phyloP scores from a whole-genome alignment of 2,888 invertebrate species.

The Adineta ricciae region DNA sequence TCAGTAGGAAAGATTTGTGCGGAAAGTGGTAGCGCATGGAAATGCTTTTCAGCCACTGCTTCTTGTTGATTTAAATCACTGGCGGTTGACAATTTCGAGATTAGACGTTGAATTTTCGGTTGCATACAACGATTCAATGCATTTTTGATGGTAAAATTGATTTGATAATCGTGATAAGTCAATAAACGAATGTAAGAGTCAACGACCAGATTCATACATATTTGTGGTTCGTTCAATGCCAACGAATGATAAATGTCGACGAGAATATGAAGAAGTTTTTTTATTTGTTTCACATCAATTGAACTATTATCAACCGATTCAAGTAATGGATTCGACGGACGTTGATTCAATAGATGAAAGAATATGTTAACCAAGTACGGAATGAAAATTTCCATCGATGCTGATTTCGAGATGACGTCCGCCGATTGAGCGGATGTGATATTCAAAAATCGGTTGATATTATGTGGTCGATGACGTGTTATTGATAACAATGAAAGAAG shows the following conservation, averaged over 20 bases:
- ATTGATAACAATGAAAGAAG: neutral
- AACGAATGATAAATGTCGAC: slow-evolving; percentile 11
- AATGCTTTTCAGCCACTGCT: neutral
- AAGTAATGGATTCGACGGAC: slow-evolving; percentile 5
- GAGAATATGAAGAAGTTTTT: neutral
- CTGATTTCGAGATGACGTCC: neutral
- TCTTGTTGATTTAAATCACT: slow-evolving; percentile 21
- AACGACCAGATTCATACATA: slow-evolving; percentile 16
- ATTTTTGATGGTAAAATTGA: slow-evolving; percentile 9
- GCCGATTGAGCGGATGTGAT: neutral
- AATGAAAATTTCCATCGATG: neutral
- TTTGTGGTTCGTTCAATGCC: neutral
- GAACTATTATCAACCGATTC: neutral
- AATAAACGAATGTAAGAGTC: neutral
- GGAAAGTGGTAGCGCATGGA: neutral
- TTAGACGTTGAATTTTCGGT: slow-evolving; percentile 8
- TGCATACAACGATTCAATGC: slow-evolving; percentile 22
- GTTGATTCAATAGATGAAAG: neutral
- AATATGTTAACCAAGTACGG: slow-evolving; percentile 9
- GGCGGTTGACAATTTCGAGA: slow-evolving; percentile 2
- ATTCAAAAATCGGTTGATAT: neutral
- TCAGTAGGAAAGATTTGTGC: neutral
- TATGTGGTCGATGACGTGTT: neutral
- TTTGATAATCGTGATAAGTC: slow-evolving; percentile 14
- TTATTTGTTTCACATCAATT: neutral